These are phyloP conservation scores for Zaprionus lachaisei DNA, from an alignment of 1,140 invertebrate species.

Conservation along the genomic window DNA sequence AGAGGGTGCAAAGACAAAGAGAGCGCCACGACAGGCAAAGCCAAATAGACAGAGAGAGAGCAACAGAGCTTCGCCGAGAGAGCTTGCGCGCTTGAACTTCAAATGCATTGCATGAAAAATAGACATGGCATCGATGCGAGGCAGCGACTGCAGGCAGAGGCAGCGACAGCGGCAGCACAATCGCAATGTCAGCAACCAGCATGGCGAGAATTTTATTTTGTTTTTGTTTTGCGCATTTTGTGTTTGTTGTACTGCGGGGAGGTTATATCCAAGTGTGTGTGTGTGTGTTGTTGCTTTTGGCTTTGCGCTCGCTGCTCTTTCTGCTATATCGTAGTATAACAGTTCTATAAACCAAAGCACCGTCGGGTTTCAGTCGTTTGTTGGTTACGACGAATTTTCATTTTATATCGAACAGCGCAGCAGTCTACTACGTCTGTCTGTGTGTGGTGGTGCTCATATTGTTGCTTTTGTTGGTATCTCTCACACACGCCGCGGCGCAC, in stretches of 20 bases:
- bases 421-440: constrained; percentile 59
- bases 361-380: constrained; percentile 50
- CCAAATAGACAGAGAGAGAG: constrained; percentile 14
- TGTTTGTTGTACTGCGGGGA: constrained; percentile 41
- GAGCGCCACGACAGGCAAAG: constrained; percentile 13
- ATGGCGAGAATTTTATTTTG: constrained; percentile 35
- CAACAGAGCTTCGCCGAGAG: constrained; percentile 28
- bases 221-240: constrained; percentile 33
- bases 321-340: constrained; percentile 72
- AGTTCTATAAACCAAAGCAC: constrained; percentile 50
- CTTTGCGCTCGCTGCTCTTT: constrained; percentile 32
- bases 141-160: constrained; percentile 10
- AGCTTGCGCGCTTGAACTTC: constrained; percentile 80
- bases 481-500: constrained; percentile 42
- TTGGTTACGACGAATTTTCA: constrained; percentile 80
- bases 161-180: background rate
- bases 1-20: constrained; percentile 38
- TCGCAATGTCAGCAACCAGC: constrained; percentile 53
- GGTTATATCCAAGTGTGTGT: constrained; percentile 26
- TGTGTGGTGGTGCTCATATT: constrained; percentile 36
- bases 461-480: constrained; percentile 50
- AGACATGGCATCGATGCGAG: constrained; percentile 28
- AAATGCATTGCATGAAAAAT: constrained; percentile 65
- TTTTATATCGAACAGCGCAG: constrained; percentile 78
- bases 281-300: constrained; percentile 31